These are phyloP conservation scores for Nyctibius grandis DNA, from an alignment of 2,797 vertebrate species.

Conservation along the genomic window DNA sequence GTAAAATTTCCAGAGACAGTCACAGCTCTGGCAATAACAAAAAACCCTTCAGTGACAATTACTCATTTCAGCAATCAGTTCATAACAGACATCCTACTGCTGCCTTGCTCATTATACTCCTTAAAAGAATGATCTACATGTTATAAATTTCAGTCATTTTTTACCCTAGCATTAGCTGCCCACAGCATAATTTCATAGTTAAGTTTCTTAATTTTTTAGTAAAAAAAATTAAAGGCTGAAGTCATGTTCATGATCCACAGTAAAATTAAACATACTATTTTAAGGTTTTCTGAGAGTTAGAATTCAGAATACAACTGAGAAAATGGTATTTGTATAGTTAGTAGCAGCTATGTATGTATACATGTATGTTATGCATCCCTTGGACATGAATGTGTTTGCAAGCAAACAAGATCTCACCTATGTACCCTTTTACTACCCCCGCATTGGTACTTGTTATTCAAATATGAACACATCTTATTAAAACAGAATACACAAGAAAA, in stretches of 20 bases:
- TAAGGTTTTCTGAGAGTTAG: background rate
- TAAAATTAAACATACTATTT: background rate
- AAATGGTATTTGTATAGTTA: background rate
- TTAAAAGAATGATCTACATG: slow-evolving; percentile 1
- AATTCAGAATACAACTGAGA: background rate
- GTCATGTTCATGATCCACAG: background rate
- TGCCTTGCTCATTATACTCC: slow-evolving; percentile 29
- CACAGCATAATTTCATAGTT: slow-evolving; percentile 14
- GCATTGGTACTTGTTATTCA: background rate
- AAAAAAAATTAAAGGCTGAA: background rate
- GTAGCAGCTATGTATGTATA: background rate
- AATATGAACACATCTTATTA: background rate
- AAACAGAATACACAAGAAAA: background rate
- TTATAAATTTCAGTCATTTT: slow-evolving; percentile 19
- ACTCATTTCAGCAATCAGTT: slow-evolving; percentile 57
- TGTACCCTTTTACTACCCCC: background rate
- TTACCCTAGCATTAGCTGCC: background rate
- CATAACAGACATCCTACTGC: slow-evolving; percentile 11
- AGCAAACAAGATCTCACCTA: background rate
- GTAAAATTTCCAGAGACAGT: slow-evolving; percentile 65
- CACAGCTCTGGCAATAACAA: slow-evolving; percentile 38
- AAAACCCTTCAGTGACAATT: slow-evolving; percentile 37
- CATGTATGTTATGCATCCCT: background rate
- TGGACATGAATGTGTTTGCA: background rate
- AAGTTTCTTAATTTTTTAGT: background rate